Conservation (phyloP, 2,888 invertebrate genomes). For the Phrixothrix hirtus region DNA sequence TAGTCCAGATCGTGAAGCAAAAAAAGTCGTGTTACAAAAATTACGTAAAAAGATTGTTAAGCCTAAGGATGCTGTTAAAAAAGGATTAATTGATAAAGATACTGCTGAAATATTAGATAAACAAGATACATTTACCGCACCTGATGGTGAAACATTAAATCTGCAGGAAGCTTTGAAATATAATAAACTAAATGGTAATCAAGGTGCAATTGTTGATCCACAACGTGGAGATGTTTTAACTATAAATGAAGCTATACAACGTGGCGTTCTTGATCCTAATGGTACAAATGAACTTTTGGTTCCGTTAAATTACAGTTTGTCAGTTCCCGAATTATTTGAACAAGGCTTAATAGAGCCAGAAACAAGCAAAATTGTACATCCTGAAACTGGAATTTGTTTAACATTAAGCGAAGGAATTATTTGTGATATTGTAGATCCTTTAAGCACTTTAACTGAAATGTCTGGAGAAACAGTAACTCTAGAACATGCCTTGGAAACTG, state of each 20-base stretch:
- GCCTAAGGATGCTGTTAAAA: constrained; percentile 76
- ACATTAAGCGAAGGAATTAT: constrained; percentile 82
- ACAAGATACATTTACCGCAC: constrained; percentile 62
- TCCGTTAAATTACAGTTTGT: constrained; percentile 78
- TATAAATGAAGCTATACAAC: constrained; percentile 81
- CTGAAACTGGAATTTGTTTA: constrained; percentile 80
- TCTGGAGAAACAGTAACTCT: constrained; percentile 70
- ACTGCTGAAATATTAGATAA: constrained; percentile 73
- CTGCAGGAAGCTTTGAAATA: constrained; percentile 76
- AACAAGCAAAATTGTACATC: constrained; percentile 79
- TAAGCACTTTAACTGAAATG: constrained; percentile 69
- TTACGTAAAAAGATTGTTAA: constrained; percentile 75
- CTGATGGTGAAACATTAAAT: constrained; percentile 65
- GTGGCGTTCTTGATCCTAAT: constrained; percentile 79
- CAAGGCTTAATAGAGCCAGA: constrained; percentile 82
- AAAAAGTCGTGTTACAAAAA: constrained; percentile 74
- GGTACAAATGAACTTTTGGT: constrained; percentile 76
- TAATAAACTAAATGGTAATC: constrained; percentile 71
- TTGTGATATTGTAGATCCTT: constrained; percentile 85
- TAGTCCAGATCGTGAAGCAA: constrained; percentile 66
- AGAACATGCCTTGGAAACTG: constrained; percentile 73
- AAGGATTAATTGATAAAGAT: constrained; percentile 76
- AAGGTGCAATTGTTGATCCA: constrained; percentile 82
- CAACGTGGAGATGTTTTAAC: constrained; percentile 77
- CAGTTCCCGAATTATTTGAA: constrained; percentile 80